phyloP scores from a whole-genome alignment of 2,797 vertebrate species.

The Sternotherus odoratus region DNA sequence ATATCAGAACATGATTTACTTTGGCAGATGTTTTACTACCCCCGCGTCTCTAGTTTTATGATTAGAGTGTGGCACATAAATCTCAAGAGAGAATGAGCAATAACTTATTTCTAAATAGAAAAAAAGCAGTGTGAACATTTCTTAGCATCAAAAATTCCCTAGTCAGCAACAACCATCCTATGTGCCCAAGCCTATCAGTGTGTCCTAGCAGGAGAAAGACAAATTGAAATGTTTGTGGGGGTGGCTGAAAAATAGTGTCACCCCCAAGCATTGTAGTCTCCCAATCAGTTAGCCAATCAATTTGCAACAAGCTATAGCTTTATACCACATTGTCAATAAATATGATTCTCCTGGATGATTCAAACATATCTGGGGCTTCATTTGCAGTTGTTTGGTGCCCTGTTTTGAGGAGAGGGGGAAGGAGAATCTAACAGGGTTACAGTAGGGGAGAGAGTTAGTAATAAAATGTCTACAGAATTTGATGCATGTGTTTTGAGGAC shows the following conservation, averaged over 20 bases:
- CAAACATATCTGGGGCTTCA: neutral
- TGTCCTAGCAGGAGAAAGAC: neutral
- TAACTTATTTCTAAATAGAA: neutral
- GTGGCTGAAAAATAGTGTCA: neutral
- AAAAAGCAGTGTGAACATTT: accelerated
- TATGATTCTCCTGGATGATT: neutral
- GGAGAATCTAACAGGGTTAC: accelerated
- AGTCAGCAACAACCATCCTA: neutral
- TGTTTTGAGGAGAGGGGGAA: neutral
- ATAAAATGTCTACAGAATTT: neutral
- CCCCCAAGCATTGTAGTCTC: neutral
- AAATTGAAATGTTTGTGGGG: neutral
- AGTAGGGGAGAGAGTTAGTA: neutral
- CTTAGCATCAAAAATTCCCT: neutral
- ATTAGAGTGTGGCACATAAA: neutral
- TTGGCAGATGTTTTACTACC: conserved; percentile 6
- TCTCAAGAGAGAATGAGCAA: neutral
- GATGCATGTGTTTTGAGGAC: accelerated
- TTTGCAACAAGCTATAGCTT: neutral
- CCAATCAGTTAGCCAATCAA: neutral
- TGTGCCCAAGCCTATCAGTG: neutral
- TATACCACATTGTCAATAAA: neutral
- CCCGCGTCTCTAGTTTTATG: neutral
- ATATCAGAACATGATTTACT: neutral
- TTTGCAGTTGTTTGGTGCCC: accelerated